A percentile compares a stretch with the other conserved stretches of the same genome.
These are phyloP conservation scores for Mergus octosetaceus DNA, from an alignment of 2,797 vertebrate genomes.

Conservation along the genomic window DNA sequence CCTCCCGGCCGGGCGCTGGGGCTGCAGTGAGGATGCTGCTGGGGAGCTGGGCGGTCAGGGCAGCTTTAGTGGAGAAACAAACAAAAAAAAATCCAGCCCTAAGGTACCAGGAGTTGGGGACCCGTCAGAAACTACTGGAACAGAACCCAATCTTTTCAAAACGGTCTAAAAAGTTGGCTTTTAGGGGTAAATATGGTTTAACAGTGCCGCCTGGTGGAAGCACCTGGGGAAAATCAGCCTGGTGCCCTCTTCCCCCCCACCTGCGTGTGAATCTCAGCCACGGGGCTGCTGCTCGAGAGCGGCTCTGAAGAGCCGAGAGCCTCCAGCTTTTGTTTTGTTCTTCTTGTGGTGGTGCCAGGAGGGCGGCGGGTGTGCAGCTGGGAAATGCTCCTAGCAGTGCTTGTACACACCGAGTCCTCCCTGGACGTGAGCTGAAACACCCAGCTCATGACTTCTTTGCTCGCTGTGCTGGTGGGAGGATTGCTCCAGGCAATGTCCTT, in stretches of 20 bases:
- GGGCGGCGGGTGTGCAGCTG: fast-evolving
- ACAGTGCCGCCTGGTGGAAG: slow-evolving; percentile 49
- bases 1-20: fast-evolving
- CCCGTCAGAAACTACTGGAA: neutral
- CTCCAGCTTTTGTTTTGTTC: fast-evolving
- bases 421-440: fast-evolving
- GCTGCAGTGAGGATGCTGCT: fast-evolving
- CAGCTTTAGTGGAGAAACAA: fast-evolving
- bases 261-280: neutral
- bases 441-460: fast-evolving
- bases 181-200: neutral
- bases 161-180: fast-evolving
- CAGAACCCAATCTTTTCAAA: fast-evolving
- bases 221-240: neutral
- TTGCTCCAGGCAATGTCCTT: fast-evolving
- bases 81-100: neutral
- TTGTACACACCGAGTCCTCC: fast-evolving
- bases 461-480: fast-evolving
- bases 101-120: neutral
- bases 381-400: neutral
- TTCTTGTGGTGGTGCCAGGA: fast-evolving
- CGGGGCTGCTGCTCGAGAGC: neutral
- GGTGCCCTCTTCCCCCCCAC: too few relatives aligned
- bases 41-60: fast-evolving
- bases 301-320: neutral